phyloP scores from a whole-genome alignment of 2,888 invertebrate species.

The Cheilosia soror region DNA sequence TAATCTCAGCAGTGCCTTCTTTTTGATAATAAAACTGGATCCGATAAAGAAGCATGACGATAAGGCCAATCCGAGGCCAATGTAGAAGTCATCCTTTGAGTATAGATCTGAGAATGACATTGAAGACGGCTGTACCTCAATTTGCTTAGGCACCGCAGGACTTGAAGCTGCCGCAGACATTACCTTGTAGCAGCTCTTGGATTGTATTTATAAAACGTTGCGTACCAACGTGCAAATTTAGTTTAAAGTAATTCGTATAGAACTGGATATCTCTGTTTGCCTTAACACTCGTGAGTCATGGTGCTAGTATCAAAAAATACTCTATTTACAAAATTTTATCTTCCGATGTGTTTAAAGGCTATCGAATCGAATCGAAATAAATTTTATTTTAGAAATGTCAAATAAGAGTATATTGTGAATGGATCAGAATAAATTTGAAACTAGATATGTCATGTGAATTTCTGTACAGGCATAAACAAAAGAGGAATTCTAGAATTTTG shows the following conservation, averaged over 20 bases:
- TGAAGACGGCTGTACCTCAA: background rate
- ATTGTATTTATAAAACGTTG: background rate
- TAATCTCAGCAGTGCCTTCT: slow-evolving; percentile 89
- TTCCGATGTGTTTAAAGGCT: background rate
- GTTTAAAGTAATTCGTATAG: background rate
- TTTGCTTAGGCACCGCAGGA: background rate
- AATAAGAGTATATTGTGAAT: slow-evolving; percentile 23
- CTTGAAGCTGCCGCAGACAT: slow-evolving; percentile 39
- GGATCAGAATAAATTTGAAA: background rate
- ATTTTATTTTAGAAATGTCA: slow-evolving; percentile 10
- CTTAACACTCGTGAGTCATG: slow-evolving; percentile 52
- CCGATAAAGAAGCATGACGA: slow-evolving; percentile 93
- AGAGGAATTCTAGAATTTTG: background rate
- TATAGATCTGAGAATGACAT: slow-evolving; percentile 76
- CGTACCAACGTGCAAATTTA: slow-evolving; percentile 3
- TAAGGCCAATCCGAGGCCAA: slow-evolving; percentile 91
- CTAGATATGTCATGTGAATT: background rate
- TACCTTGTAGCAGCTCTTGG: background rate
- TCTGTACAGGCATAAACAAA: background rate
- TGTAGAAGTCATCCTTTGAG: slow-evolving; percentile 85
- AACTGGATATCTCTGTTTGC: slow-evolving; percentile 7
- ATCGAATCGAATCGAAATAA: background rate
- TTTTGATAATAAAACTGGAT: slow-evolving; percentile 95
- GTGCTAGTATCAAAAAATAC: slow-evolving; percentile 13
- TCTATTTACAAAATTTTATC: slow-evolving; percentile 48